Percentiles rank a stretch among this genome's conserved stretches.
Conservation (phyloP, 2,888 invertebrate species). For the Caenorhabditis japonica region DNA sequence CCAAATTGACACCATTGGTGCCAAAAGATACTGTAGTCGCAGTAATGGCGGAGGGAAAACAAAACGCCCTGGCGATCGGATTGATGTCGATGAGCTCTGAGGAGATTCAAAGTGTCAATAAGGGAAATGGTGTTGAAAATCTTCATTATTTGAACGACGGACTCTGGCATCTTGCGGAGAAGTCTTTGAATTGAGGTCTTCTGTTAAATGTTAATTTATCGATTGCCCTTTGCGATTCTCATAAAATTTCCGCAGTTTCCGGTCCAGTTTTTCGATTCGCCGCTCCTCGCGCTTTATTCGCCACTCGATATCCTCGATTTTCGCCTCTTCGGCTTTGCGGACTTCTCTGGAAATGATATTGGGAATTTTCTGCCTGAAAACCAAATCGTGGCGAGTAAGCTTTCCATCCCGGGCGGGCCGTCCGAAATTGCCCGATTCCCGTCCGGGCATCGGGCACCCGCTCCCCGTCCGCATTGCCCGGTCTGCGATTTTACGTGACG, state of each 20-base stretch:
- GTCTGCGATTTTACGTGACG: too few species aligned
- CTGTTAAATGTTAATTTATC: not conserved
- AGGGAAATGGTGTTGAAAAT: conserved; percentile 89
- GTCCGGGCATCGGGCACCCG: too few species aligned
- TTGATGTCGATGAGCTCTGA: conserved; percentile 91
- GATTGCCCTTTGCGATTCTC: too few species aligned
- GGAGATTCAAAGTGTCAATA: conserved; percentile 84
- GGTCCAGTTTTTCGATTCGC: conserved; percentile 27
- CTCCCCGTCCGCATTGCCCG: too few species aligned
- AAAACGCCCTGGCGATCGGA: conserved; percentile 91
- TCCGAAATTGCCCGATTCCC: too few species aligned
- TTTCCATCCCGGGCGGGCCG: too few species aligned
- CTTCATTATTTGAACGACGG: conserved; percentile 99
- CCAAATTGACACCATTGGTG: conserved; percentile 78
- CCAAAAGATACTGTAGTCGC: conserved; percentile 80
- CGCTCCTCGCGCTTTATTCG: conserved; percentile 38
- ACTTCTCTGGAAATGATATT: too few species aligned
- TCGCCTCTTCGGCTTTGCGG: conserved; percentile 11
- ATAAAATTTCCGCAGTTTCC: conserved; percentile 29
- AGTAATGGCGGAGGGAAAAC: conserved; percentile 88
- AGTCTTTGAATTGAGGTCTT: conserved; percentile 46
- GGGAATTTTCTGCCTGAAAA: not conserved
- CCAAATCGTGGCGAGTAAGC: too few species aligned
- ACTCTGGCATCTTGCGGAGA: conserved; percentile 83
- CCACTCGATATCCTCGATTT: conserved; percentile 32